Evolutionary conservation across 37 sponge, comb jelly and placozoan genomes (phyloP).

Genomic region (Geodia barretti): DNA sequence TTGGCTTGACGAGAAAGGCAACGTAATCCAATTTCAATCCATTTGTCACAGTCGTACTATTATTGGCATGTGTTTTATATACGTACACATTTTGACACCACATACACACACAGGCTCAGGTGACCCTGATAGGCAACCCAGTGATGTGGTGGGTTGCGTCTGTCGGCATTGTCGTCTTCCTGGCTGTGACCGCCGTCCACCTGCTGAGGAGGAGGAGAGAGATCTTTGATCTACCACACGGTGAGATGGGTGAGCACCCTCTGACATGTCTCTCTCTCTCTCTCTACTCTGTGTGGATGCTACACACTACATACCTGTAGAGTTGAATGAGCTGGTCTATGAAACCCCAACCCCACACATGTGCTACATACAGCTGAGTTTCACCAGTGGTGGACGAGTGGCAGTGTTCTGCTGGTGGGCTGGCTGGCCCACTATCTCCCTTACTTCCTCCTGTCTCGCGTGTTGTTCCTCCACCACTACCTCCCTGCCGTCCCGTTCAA

Average conservation of each 20-base stretch:
- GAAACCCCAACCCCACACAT: no score
- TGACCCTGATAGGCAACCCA: constrained; percentile 79
- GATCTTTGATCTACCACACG: constrained; percentile 34
- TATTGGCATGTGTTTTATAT: no score
- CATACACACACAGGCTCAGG: constrained; percentile 50
- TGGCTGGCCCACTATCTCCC: constrained; percentile 80
- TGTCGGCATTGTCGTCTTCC: constrained; percentile 30
- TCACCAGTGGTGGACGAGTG: constrained; percentile 50
- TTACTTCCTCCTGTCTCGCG: constrained; percentile 78
- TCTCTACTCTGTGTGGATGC: no score
- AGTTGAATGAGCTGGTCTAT: no score
- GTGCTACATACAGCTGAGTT: constrained; percentile 64
- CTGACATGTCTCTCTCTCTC: no score
- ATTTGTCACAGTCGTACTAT: no score
- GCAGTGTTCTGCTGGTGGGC: constrained; percentile 63
- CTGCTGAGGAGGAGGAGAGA: constrained; percentile 41
- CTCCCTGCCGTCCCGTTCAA: constrained; percentile 85
- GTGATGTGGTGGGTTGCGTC: constrained; percentile 63
- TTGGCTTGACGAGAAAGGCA: constrained; percentile 66
- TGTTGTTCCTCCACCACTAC: constrained; percentile 88
- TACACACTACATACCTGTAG: no score
- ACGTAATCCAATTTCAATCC: constrained; percentile 14
- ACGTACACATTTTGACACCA: no score
- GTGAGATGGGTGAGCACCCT: constrained; percentile 15
- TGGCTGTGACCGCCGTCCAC: constrained; percentile 26